These are phyloP conservation scores for Notarius quadriscutis DNA, from an alignment of 2,113 vertebrate species.

Conservation along the genomic window DNA sequence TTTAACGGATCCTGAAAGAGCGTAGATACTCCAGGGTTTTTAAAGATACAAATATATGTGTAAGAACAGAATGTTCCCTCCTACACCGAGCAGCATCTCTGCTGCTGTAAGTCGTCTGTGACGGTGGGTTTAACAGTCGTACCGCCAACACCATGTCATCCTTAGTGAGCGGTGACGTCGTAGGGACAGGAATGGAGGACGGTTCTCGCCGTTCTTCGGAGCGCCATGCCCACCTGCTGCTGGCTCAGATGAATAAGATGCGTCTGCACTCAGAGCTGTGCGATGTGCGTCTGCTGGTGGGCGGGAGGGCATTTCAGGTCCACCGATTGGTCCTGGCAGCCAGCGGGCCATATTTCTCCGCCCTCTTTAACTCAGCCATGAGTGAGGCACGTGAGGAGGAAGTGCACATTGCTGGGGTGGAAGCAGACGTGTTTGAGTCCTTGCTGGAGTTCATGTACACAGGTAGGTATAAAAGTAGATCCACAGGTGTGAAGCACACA, in stretches of 20 bases:
- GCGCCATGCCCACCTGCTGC: slow-evolving; percentile 84
- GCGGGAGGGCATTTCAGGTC: slow-evolving; percentile 79
- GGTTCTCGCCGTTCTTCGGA: slow-evolving; percentile 73
- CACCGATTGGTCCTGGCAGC: slow-evolving; percentile 91
- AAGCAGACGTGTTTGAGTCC: slow-evolving; percentile 81
- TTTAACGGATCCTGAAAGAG: not conserved
- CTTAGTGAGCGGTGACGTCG: slow-evolving; percentile 39
- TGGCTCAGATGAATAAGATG: slow-evolving; percentile 92
- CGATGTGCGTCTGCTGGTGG: slow-evolving; percentile 87
- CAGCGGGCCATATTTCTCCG: slow-evolving; percentile 93
- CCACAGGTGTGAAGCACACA: not conserved
- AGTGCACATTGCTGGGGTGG: slow-evolving; percentile 87
- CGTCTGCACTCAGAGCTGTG: slow-evolving; percentile 85
- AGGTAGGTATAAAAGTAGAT: slow-evolving; percentile 57
- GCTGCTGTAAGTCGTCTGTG: not conserved
- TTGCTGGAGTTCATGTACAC: slow-evolving; percentile 85
- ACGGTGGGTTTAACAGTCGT: not conserved
- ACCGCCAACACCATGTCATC: slow-evolving; percentile 70
- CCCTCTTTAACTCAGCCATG: slow-evolving; percentile 91
- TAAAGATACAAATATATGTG: not conserved
- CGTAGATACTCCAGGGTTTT: not conserved
- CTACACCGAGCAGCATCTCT: not conserved
- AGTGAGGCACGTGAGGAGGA: slow-evolving; percentile 86
- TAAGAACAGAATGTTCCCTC: not conserved
- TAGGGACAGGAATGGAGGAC: slow-evolving; percentile 57